Conservation (phyloP, 2,113 vertebrate species). For the Spea multiplicata region DNA sequence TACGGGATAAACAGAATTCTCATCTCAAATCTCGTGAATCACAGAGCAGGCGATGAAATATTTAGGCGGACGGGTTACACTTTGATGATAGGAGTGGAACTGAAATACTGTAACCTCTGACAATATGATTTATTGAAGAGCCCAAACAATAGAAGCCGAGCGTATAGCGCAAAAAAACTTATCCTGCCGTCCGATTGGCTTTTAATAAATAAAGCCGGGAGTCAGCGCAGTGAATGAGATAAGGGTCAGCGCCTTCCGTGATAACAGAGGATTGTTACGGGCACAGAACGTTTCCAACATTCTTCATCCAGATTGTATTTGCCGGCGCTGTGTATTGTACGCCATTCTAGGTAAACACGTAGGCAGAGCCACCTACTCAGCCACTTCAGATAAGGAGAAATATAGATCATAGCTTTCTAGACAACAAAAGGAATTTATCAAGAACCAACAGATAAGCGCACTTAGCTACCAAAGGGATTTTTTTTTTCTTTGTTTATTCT, state of each 20-base stretch:
- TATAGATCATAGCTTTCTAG: conserved; percentile 12
- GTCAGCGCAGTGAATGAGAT: conserved; percentile 54
- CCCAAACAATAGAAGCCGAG: conserved; percentile 60
- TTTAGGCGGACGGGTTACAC: conserved; percentile 57
- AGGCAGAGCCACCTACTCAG: neutral
- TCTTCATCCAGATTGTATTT: conserved; percentile 55
- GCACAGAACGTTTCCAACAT: conserved; percentile 57
- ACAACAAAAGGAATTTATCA: too few relatives aligned
- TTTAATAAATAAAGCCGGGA: conserved; percentile 65
- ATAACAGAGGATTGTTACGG: conserved; percentile 55
- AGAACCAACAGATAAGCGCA: too few relatives aligned
- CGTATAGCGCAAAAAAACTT: conserved; percentile 56
- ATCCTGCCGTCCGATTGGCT: conserved; percentile 68
- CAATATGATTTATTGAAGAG: conserved; percentile 64
- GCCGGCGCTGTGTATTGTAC: conserved; percentile 6
- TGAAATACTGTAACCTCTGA: conserved; percentile 63
- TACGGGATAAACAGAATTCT: neutral
- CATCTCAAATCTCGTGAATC: neutral
- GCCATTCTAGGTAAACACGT: conserved; percentile 17
- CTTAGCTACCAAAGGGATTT: too few relatives aligned
- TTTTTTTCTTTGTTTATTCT: too few relatives aligned
- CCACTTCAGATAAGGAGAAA: neutral
- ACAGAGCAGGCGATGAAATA: neutral
- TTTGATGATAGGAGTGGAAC: conserved; percentile 32
- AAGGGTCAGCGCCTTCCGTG: conserved; percentile 56